Conservation (phyloP, 1,140 invertebrate genomes). For the Mizuhopecten yessoensis region DNA sequence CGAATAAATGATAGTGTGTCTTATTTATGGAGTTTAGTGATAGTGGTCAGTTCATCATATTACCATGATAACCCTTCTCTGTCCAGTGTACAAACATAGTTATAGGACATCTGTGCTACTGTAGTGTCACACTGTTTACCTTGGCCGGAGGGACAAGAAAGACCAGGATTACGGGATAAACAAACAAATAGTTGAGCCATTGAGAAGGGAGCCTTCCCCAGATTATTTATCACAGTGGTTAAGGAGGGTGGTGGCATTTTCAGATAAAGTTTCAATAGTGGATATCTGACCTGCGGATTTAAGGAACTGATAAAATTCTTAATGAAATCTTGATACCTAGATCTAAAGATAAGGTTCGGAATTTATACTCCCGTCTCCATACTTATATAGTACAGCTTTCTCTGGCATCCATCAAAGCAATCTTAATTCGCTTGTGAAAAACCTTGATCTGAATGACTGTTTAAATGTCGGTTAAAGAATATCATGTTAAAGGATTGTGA, state of each 20-base stretch:
- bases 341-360: not conserved
- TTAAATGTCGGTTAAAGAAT: not conserved
- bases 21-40: not conserved
- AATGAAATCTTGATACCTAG: constrained; percentile 39
- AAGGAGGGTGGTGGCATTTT: constrained; percentile 28
- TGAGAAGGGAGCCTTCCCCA: not conserved
- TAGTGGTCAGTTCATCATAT: constrained; percentile 30
- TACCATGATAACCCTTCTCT: not conserved
- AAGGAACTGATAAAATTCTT: constrained; percentile 28
- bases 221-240: constrained; percentile 26
- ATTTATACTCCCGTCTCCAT: not conserved
- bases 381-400: not conserved
- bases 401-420: not conserved
- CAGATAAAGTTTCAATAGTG: constrained; percentile 12
- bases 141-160: constrained; percentile 3
- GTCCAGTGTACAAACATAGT: constrained; percentile 8
- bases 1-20: not conserved
- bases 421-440: not conserved
- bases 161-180: constrained; percentile 24
- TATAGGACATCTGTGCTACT: constrained; percentile 25
- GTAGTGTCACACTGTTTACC: constrained; percentile 25
- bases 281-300: not conserved
- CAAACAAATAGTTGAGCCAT: constrained; percentile 26
- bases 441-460: not conserved
- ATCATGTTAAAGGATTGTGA: not conserved